These are phyloP conservation scores for Prosopocoilus inquinatus DNA, from an alignment of 2,888 invertebrate species.

Conservation along the genomic window DNA sequence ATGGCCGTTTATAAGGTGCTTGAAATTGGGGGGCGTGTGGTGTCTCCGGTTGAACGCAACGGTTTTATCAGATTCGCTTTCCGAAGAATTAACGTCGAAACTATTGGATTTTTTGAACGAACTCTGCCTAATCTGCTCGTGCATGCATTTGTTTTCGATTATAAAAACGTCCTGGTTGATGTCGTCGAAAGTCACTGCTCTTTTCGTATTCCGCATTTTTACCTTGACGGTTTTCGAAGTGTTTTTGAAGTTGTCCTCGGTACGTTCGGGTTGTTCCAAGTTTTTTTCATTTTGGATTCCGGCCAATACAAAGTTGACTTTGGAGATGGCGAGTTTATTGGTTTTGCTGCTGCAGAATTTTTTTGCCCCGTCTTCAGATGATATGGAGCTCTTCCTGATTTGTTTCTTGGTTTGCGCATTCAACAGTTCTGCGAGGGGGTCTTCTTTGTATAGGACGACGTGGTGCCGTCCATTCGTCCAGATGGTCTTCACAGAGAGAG, in stretches of 20 bases:
- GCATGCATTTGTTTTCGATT: not conserved
- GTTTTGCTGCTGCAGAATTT: constrained; percentile 1
- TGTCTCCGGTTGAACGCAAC: too few species aligned
- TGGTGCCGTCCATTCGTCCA: constrained; percentile 73
- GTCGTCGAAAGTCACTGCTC: not conserved
- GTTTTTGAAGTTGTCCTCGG: not conserved
- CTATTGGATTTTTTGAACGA: too few species aligned
- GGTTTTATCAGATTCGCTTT: too few species aligned
- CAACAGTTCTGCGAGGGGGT: constrained; percentile 46
- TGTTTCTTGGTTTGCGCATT: constrained; percentile 6
- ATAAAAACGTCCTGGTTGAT: not conserved
- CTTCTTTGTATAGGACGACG: constrained; percentile 65
- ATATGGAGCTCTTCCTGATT: constrained; percentile 9
- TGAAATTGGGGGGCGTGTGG: constrained; percentile 10
- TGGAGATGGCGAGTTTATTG: constrained; percentile 32
- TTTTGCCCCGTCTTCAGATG: constrained; percentile 5
- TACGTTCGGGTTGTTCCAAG: not conserved
- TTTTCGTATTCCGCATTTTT: not conserved
- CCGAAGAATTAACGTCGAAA: too few species aligned
- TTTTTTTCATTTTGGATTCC: constrained; percentile 15
- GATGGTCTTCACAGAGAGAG: constrained; percentile 57
- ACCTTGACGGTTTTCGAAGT: not conserved
- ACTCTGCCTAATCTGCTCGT: too few species aligned
- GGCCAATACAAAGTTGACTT: constrained; percentile 34
- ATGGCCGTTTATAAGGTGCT: not conserved